A percentile compares a stretch with the other conserved stretches of the same genome.
These are phyloP conservation scores for Mobula hypostoma DNA, from an alignment of 2,113 vertebrate genomes.

Conservation along the genomic window DNA sequence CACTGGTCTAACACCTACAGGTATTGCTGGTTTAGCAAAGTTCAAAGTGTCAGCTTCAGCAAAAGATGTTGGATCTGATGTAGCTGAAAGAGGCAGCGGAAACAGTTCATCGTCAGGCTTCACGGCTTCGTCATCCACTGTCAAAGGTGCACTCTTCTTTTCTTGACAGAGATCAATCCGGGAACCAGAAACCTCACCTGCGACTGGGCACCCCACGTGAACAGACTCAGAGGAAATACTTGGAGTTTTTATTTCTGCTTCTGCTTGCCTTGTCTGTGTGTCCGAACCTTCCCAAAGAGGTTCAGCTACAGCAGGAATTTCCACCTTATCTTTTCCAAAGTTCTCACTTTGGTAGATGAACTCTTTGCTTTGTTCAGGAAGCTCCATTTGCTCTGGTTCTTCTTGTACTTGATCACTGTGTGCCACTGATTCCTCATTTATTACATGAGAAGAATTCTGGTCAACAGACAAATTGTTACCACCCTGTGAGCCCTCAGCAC, in stretches of 20 bases:
- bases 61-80: background rate
- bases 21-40: background rate
- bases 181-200: background rate
- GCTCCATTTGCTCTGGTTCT: background rate
- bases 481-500: background rate
- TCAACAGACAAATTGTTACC: background rate
- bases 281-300: background rate
- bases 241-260: background rate
- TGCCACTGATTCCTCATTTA: background rate
- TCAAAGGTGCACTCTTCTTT: slow-evolving; percentile 48
- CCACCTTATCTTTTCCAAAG: background rate
- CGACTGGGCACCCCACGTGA: background rate
- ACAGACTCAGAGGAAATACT: background rate
- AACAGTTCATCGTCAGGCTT: background rate
- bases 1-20: background rate
- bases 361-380: background rate
- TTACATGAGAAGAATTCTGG: background rate
- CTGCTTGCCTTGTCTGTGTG: background rate
- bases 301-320: background rate
- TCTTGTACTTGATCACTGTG: background rate
- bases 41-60: background rate
- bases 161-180: slow-evolving; percentile 44
- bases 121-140: slow-evolving; percentile 49
- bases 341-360: background rate
- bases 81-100: background rate